Evolutionary conservation across 2,797 vertebrate species (phyloP), one percentile per base, ranked within the genome.

Genomic region (Tadarida brasiliensis): DNA sequence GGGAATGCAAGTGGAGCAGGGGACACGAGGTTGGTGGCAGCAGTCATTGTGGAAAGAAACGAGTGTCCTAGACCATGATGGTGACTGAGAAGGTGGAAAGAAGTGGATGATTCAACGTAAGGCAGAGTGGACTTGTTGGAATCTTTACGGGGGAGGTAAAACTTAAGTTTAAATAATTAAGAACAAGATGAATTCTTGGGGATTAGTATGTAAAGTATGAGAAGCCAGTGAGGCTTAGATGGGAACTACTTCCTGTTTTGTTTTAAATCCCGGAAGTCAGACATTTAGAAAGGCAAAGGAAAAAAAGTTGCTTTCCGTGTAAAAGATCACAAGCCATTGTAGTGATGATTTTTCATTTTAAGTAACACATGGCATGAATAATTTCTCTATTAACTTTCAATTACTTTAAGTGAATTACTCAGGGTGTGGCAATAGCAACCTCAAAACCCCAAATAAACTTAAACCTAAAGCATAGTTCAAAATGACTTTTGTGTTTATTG

Each of bases 311-410:
- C 39, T 94, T 85, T 63, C 33, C 26, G 49, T 59, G n/a, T 65
- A 73, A 47, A 90, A 85, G 14, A 74, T 54, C 20, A 81, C 0
- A 96, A 51, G 30, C 33, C 61, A 73, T 90, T 5, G 54, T 63
- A 63, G 0, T 26, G 44, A 67, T 71, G 59, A 11, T 12, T 56
- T 85, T 85, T 78, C 35, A 28, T 35, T 91, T 89, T 94, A 61
- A 88, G 61, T 77, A 83, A 76, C 14, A 84, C 15, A 33, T 81
- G 22, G 17, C 24, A 76, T 70, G 39, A 89, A 39, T 56, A 44
- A 95, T 85, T 90, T 89, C 20, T 91, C 90, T 77, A 39, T 92
- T 94, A 90, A 89, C 65, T 89, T 87, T 11, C 47, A 61, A 16
- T 93, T 61, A 65, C 35, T 80, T 94, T 63, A 74, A 74, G 47